Percentiles rank a stretch among this genome's conserved stretches.
phyloP scores from a whole-genome alignment of 2,797 vertebrate genomes.

The Oceanodroma leucorhoa region DNA sequence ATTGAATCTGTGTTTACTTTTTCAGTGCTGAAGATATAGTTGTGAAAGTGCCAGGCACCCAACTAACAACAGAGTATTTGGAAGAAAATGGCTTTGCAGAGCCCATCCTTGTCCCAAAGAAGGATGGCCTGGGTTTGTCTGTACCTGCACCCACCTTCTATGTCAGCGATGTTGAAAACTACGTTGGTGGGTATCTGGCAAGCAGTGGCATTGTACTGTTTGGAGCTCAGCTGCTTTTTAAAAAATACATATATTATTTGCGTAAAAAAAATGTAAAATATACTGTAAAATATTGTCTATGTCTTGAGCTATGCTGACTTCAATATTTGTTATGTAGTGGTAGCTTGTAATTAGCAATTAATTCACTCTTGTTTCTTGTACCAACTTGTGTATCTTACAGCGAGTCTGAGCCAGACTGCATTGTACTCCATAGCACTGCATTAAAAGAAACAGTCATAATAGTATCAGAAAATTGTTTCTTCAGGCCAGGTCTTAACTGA shows the following conservation, averaged over 20 bases:
- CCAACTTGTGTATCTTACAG: neutral
- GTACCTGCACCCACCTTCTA: constrained; percentile 96
- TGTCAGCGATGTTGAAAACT: constrained; percentile 97
- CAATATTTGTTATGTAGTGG: neutral
- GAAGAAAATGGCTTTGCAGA: constrained; percentile 94
- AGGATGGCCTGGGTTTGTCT: constrained; percentile 89
- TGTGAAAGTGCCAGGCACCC: constrained; percentile 86
- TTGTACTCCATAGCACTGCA: neutral
- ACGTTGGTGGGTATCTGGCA: constrained; percentile 83
- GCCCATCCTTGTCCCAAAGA: constrained; percentile 92
- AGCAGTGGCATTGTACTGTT: neutral
- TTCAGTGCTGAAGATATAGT: constrained; percentile 91
- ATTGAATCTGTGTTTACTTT: neutral
- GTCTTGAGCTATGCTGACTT: neutral
- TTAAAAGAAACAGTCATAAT: neutral
- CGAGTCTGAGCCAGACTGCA: neutral
- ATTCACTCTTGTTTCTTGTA: neutral
- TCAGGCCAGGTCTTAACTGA: neutral
- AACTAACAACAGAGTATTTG: constrained; percentile 89
- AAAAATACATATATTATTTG: neutral
- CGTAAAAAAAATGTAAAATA: neutral
- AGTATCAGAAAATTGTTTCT: neutral
- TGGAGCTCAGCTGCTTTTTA: neutral
- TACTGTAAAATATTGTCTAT: neutral
- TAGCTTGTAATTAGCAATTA: neutral